Conservation (phyloP, 2,797 vertebrate species). For the Alectoris magna region DNA sequence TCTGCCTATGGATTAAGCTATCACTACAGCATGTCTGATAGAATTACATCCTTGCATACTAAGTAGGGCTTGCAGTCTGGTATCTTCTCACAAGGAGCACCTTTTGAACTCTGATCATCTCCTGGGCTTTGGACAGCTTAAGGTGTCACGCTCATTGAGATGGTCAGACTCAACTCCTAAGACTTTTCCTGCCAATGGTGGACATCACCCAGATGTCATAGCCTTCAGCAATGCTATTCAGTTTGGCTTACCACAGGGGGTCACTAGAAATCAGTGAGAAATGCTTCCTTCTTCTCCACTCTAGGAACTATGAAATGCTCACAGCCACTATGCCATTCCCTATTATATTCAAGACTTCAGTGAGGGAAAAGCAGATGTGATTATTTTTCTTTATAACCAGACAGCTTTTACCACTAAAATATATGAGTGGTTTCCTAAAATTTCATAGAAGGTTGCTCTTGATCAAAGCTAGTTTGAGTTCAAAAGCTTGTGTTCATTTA, state of each 20-base stretch:
- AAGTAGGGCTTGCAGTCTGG: neutral
- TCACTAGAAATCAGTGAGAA: constrained; percentile 65
- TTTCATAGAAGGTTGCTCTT: neutral
- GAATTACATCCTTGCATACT: neutral
- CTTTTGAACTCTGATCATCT: neutral
- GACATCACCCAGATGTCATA: neutral
- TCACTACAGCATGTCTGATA: neutral
- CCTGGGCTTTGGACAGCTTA: neutral
- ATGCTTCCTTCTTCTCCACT: neutral
- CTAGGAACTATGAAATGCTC: neutral
- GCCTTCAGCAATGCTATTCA: neutral
- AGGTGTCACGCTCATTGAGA: neutral
- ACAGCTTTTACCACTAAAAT: constrained; percentile 9
- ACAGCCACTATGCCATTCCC: neutral
- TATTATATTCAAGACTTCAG: constrained; percentile 45
- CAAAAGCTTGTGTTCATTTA: neutral
- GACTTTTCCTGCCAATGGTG: neutral
- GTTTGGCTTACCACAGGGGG: constrained; percentile 30
- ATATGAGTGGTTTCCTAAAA: neutral
- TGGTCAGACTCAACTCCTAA: neutral
- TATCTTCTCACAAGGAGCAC: neutral
- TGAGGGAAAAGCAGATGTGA: neutral
- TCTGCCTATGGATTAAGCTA: neutral
- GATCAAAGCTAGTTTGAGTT: neutral
- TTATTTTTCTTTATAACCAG: constrained; percentile 6